Evolutionary conservation across 2,797 vertebrate genomes (phyloP), one percentile per base, ranked within the genome.

Genomic region (Alosa sapidissima): DNA sequence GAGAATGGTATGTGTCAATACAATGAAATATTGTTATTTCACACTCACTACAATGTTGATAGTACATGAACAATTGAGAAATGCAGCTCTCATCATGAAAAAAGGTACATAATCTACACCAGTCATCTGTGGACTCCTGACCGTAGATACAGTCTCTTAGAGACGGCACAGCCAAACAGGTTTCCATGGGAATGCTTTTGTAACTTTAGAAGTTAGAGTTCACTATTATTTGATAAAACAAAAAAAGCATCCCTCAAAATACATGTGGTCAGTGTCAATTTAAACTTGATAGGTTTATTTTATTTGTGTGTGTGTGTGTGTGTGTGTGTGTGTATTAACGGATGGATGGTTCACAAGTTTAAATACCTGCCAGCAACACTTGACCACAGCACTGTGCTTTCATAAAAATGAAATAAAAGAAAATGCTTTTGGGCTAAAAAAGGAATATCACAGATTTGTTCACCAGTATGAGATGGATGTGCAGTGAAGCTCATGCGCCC

Each of bases 361-460:
- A 21, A 45, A 78, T 8, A 2, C 19, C 41, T 45, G 36, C 72
- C 41, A 45, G 19, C 41, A 21, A 78, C 36, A 78, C 72, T 78
- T 47, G 72, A 78, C 41, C 72, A 78, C 72, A 47, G 72, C 21
- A 19, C 16, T 47, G 72, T 19, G 19, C 72, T 45, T 47, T 47
- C 72, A 78, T 78, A 78, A 45, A 78, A 78, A 47, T 19, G 41
- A 21, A 45, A 78, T 78, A 78, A 78, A 78, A 21, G 21, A 41
- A 47, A 78, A 47, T 14, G 45, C 72, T 78, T 78, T 21, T 78
- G 36, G 41, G 14, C 41, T 47, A 45, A 47, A 47, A 78, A 0
- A 78, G 72, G 16, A 19, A 19, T 45, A 19, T 45, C 41, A 78
- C 41, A 78, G 72, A 78, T 45, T 47, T 75, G 68, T 47, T 78